These are phyloP conservation scores for Dascillus cervinus DNA, from an alignment of 2,888 invertebrate genomes.

Conservation along the genomic window DNA sequence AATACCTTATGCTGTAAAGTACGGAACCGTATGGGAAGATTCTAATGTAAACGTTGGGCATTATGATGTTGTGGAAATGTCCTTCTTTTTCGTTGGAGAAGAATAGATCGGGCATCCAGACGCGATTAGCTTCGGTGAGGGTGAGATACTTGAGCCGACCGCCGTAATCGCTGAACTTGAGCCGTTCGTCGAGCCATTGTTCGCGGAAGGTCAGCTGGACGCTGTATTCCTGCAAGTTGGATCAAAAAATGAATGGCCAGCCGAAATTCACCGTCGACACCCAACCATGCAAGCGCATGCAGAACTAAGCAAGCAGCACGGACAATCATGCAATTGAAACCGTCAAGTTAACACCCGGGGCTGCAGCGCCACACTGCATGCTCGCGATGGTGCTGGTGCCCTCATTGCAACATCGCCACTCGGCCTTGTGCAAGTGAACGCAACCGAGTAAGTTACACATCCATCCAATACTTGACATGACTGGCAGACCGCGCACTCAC, in stretches of 20 bases:
- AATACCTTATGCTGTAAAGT: conserved; percentile 84
- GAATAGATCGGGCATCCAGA: conserved; percentile 98
- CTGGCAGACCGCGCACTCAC: conserved; percentile 63
- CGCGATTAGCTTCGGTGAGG: conserved; percentile 86
- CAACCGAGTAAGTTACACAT: conserved; percentile 30
- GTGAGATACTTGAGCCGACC: conserved; percentile 87
- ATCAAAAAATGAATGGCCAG: conserved; percentile 16
- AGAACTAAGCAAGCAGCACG: conserved; percentile 14
- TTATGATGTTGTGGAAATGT: conserved; percentile 94
- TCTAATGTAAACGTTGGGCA: conserved; percentile 95
- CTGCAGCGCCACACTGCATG: conserved; percentile 36
- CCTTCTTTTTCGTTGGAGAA: conserved; percentile 98
- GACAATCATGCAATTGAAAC: conserved; percentile 18
- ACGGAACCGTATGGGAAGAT: conserved; percentile 94
- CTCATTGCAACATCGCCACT: conserved; percentile 38
- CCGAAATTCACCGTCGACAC: conserved; percentile 6
- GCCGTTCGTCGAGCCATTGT: conserved; percentile 91
- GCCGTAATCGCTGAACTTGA: conserved; percentile 81
- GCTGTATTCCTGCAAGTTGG: conserved; percentile 83
- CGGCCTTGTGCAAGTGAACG: conserved; percentile 36
- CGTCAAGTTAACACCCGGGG: conserved; percentile 26
- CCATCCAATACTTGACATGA: conserved; percentile 42
- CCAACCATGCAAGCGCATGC: conserved; percentile 19
- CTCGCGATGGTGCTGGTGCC: conserved; percentile 43
- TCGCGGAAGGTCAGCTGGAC: conserved; percentile 96